Percentiles rank a stretch among this genome's conserved stretches.
Evolutionary conservation across 2,888 invertebrate genomes (phyloP).

Genomic region (Steinernema hermaphroditum): DNA sequence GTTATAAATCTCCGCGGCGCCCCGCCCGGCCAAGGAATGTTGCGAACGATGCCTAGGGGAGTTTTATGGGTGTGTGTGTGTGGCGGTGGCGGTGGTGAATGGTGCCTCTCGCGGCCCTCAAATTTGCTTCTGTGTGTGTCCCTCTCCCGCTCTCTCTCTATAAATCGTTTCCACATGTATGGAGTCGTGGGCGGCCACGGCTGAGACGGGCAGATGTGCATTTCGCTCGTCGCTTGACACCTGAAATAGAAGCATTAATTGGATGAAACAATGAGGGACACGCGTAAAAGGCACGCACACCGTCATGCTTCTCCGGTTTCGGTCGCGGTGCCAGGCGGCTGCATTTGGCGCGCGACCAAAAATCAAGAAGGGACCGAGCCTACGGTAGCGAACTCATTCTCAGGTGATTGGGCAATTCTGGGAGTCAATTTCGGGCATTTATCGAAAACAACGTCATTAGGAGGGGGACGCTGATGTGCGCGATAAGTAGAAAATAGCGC

Average conservation of each 20-base stretch:
- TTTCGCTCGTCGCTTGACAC: slow-evolving; percentile 13
- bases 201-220: background rate
- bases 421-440: no score
- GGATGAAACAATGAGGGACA: background rate
- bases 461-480: no score
- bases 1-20: slow-evolving; percentile 14
- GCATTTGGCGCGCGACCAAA: slow-evolving; percentile 7
- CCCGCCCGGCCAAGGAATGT: slow-evolving; percentile 9
- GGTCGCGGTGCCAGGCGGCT: background rate
- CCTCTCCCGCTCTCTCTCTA: background rate
- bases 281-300: background rate
- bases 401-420: no score
- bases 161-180: slow-evolving; percentile 4
- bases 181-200: background rate
- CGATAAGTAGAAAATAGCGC: no score
- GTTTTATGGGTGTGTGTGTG: background rate
- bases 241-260: slow-evolving; percentile 15
- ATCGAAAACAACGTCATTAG: no score
- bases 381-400: no score
- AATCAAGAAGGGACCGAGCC: background rate
- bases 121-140: no score
- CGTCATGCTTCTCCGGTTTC: slow-evolving; percentile 11
- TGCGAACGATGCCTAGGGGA: slow-evolving; percentile 11
- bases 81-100: no score
- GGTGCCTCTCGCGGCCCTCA: background rate